Base-by-base conservation (phyloP, 2,888 invertebrate species). In the Scrobipalpa atriplicella region DNA sequence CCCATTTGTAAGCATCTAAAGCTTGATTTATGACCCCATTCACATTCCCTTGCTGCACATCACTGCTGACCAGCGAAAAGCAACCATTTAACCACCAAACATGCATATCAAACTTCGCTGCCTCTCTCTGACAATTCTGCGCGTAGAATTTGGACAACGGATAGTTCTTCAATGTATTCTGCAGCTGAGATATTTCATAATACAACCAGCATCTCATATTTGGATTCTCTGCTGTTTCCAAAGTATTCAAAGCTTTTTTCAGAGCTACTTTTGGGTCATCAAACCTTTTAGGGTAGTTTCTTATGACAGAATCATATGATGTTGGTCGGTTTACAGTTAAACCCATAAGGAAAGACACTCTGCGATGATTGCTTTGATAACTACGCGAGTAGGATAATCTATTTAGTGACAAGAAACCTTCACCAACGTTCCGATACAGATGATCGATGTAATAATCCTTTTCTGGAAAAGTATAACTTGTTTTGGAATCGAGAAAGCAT, bases 261-360 rank as follows among this genome's bases (percentile, higher is more conserved):
- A 84, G 88, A 9, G 90, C 90, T 67, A 82, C 77, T 75, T 87
- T 85, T 61, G 85, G 82, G 69, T 90, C 90, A 63, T 86, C 82
- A 60, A 89, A 90, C 71, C 90, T 90, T 71, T 87, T 83, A 43
- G 92, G 92, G 77, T 88, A 91, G 69, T 80, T 89, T 11, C 89
- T 90, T 81, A 90, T 86, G 0, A 92, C 92, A n/a, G 92, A 92
- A 71, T 92, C 92, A 72, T 86, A 91, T 3, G 91, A 90, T n/a
- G 75, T 82, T 1, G 90, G 87, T 5, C 91, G 85, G 0, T 89
- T 89, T 0, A 86, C 79, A 0, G 86, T 83, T 36, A 91, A 73
- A 7, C 92, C 91, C 89, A 92, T 89, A 6, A 92, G 82, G 74
- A 90, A 91, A 52, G 90, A 89, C 47, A 92, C 86, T 65, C 92